Conservation (phyloP, 2,797 vertebrate species). For the Leptodactylus fallax region DNA sequence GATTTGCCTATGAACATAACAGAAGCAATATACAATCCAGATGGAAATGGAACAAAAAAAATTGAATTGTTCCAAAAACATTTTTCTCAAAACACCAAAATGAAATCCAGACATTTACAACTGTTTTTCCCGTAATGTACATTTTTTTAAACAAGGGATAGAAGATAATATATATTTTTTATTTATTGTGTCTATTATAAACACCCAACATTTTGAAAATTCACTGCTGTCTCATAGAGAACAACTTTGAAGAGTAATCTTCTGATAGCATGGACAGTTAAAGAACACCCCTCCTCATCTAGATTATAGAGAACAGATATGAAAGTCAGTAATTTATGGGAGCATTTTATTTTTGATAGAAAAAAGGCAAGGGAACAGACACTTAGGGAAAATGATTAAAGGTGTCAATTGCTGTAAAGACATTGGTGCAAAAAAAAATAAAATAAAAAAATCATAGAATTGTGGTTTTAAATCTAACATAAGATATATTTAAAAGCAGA, state of each 20-base stretch:
- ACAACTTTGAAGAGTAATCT: constrained; percentile 1
- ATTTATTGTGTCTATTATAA: constrained; percentile 28
- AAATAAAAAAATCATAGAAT: not conserved
- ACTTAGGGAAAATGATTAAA: not conserved
- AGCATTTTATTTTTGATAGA: not conserved
- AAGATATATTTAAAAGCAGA: too few species aligned
- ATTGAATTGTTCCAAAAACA: constrained; percentile 83
- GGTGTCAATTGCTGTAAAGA: not conserved
- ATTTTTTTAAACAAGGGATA: constrained; percentile 47
- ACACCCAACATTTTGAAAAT: constrained; percentile 20
- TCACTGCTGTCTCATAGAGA: constrained; percentile 24
- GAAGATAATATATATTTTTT: constrained; percentile 30
- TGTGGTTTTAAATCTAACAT: not conserved
- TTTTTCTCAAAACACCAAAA: constrained; percentile 72
- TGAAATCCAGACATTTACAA: constrained; percentile 76
- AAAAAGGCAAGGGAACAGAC: not conserved
- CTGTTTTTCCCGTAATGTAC: constrained; percentile 59
- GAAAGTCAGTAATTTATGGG: not conserved
- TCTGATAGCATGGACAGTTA: not conserved
- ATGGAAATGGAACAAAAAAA: constrained; percentile 85
- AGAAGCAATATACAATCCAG: constrained; percentile 95
- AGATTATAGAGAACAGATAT: not conserved
- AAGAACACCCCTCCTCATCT: not conserved
- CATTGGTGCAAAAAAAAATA: not conserved
- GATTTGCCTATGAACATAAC: constrained; percentile 94